Percentiles rank a stretch among this genome's conserved stretches.
Evolutionary conservation across 2,888 invertebrate genomes (phyloP).

Genomic region (Andrena hattorfiana): DNA sequence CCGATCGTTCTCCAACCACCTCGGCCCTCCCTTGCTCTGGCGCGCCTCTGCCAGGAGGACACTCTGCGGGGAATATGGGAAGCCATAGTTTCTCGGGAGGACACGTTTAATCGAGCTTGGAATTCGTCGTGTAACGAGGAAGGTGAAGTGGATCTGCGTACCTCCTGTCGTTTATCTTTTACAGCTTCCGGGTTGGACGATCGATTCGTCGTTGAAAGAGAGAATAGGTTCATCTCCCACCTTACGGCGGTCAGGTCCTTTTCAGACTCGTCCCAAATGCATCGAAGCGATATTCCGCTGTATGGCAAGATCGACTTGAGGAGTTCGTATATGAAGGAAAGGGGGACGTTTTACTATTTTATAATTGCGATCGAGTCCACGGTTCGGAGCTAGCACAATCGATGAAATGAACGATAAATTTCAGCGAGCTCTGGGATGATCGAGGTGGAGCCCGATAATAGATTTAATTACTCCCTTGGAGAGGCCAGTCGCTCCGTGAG

Average conservation of each 20-base stretch:
- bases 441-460: slow-evolving; percentile 55
- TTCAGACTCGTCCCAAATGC: background rate
- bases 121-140: slow-evolving; percentile 27
- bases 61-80: slow-evolving; percentile 14
- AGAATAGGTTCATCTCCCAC: background rate
- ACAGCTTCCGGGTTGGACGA: background rate
- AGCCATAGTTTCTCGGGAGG: slow-evolving; percentile 36
- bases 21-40: slow-evolving; percentile 35
- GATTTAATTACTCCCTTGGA: slow-evolving; percentile 69
- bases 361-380: background rate
- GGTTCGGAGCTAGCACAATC: background rate
- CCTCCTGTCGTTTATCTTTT: background rate
- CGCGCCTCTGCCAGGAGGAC: slow-evolving; percentile 8
- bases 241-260: background rate
- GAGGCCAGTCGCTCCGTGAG: slow-evolving; percentile 13
- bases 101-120: slow-evolving; percentile 57
- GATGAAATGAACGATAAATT: slow-evolving; percentile 29
- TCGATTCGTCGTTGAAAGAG: background rate
- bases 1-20: slow-evolving; percentile 39
- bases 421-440: slow-evolving; percentile 31
- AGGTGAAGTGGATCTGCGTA: background rate
- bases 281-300: background rate
- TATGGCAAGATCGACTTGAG: too few relatives aligned
- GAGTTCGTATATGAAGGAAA: too few relatives aligned
- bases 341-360: background rate